Percentiles rank a stretch among this genome's conserved stretches.
phyloP scores from a whole-genome alignment of 2,797 vertebrate species.

The Rhinogobio ventralis region DNA sequence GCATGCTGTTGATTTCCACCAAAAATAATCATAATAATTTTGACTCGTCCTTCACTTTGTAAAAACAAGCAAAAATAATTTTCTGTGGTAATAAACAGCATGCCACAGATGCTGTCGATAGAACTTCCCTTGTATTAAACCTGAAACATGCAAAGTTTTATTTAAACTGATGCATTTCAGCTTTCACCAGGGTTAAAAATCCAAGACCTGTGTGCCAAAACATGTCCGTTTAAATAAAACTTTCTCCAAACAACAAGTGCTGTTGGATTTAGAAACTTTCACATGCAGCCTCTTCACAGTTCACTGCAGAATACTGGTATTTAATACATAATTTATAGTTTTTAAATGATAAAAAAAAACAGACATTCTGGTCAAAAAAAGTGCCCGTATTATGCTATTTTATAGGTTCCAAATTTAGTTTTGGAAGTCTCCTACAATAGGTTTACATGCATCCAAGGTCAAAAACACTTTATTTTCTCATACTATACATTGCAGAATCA shows the following conservation, averaged over 20 bases:
- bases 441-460: too few species aligned
- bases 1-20: not conserved
- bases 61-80: not conserved
- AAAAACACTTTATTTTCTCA: too few species aligned
- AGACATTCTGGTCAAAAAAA: too few species aligned
- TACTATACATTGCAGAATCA: too few species aligned
- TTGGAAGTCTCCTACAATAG: too few species aligned
- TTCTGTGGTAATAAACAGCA: constrained; percentile 10
- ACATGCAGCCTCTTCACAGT: not conserved
- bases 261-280: not conserved
- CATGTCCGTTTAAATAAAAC: constrained; percentile 27
- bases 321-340: not conserved
- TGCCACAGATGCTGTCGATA: not conserved
- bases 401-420: too few species aligned
- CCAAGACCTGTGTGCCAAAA: constrained; percentile 20
- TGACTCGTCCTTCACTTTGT: not conserved
- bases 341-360: too few species aligned
- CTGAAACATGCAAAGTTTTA: constrained; percentile 11
- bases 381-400: too few species aligned
- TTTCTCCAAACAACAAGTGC: not conserved
- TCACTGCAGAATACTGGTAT: not conserved
- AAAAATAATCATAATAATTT: not conserved
- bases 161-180: constrained; percentile 14
- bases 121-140: constrained; percentile 4
- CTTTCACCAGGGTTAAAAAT: constrained; percentile 1